Percentiles rank a stretch among this genome's conserved stretches.
Evolutionary conservation across 2,797 vertebrate species (phyloP).

Genomic region (Enteromius unitaeniatus): DNA sequence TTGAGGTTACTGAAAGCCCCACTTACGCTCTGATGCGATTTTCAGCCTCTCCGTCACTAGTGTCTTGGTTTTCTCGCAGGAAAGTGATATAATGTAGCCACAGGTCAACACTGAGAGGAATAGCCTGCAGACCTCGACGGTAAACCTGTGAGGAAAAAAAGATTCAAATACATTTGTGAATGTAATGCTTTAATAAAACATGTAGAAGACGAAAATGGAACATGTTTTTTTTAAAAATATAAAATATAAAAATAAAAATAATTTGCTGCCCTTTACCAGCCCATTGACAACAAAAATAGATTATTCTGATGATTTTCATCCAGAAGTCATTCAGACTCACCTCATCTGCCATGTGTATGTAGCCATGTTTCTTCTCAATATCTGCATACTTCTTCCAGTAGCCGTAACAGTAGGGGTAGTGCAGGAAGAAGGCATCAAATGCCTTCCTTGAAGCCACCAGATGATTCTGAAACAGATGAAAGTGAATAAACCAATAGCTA

Average conservation of each 20-base stretch:
- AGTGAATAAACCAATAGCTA: not conserved
- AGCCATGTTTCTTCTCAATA: conserved; percentile 90
- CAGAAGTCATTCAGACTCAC: conserved; percentile 70
- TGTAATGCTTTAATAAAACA: not conserved
- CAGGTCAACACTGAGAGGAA: conserved; percentile 97
- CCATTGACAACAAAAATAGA: not conserved
- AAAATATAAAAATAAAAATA: no score
- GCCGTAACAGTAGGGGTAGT: conserved; percentile 97
- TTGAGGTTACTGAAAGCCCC: not conserved
- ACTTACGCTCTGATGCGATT: conserved; percentile 92
- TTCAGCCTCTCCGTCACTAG: conserved; percentile 85
- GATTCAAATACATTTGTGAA: not conserved
- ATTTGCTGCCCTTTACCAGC: no score
- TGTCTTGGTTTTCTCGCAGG: conserved; percentile 93
- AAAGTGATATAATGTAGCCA: conserved; percentile 98
- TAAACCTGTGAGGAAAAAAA: conserved; percentile 84
- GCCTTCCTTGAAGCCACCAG: conserved; percentile 86
- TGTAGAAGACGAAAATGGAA: no score
- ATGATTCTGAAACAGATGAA: conserved; percentile 80
- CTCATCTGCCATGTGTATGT: conserved; percentile 94
- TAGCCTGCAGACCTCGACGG: conserved; percentile 94
- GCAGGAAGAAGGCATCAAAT: conserved; percentile 93
- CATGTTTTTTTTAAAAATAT: no score
- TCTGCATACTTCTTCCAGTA: conserved; percentile 99
- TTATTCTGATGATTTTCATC: not conserved